phyloP scores from a whole-genome alignment of 1,140 invertebrate genomes.

The Harpegnathos saltator region DNA sequence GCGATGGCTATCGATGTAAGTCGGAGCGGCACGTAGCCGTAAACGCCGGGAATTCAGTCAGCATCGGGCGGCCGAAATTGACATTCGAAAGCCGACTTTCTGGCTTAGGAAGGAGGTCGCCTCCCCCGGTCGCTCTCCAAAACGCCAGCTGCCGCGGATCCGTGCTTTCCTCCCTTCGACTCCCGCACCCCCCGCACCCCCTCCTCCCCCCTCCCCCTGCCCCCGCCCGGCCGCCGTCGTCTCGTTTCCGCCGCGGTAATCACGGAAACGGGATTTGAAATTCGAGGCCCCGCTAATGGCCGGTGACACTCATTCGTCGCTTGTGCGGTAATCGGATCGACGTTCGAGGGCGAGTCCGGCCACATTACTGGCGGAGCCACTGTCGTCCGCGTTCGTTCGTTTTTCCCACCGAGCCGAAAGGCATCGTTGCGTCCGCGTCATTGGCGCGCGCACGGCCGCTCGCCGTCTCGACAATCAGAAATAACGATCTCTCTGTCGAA shows the following conservation, averaged over 20 bases:
- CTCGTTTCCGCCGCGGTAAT: constrained; percentile 72
- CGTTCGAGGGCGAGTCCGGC: constrained; percentile 61
- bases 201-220: constrained; percentile 10
- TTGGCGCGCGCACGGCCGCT: not conserved
- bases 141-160: constrained; percentile 61
- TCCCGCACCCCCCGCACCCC: too few species aligned
- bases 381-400: constrained; percentile 52
- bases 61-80: constrained; percentile 63
- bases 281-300: constrained; percentile 74
- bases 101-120: constrained; percentile 12
- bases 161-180: constrained; percentile 52
- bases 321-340: constrained; percentile 70
- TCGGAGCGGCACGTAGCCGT: constrained; percentile 51
- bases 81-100: constrained; percentile 63
- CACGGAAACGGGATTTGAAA: constrained; percentile 76
- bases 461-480: constrained; percentile 29
- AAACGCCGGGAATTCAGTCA: constrained; percentile 48
- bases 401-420: constrained; percentile 32
- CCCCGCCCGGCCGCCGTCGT: too few species aligned
- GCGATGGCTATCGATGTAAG: constrained; percentile 55
- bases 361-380: too few species aligned
- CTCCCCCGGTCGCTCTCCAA: too few species aligned
- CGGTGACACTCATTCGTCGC: constrained; percentile 67
- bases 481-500: constrained; percentile 20
- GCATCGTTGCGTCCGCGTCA: constrained; percentile 23